These are phyloP conservation scores for Cliona cf. orientalis DNA, from an alignment of 37 sponge, comb jelly and placozoan species.

Conservation along the genomic window DNA sequence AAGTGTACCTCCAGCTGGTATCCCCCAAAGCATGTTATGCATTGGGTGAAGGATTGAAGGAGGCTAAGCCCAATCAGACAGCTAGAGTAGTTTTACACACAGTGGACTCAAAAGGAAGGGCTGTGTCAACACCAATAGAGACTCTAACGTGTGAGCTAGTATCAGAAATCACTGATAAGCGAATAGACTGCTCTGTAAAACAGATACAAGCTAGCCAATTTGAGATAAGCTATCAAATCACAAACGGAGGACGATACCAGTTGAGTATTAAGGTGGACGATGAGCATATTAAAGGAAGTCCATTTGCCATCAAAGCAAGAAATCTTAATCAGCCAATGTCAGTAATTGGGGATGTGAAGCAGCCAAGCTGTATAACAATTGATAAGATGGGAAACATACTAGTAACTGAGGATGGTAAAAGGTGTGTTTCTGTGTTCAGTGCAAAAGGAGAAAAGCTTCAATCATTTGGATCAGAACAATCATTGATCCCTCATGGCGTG, in stretches of 20 bases:
- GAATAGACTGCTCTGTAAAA: background rate
- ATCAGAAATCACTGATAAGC: background rate
- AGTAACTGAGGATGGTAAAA: constrained; percentile 17
- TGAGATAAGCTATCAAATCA: constrained; percentile 26
- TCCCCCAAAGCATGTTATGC: background rate
- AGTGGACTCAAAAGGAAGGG: background rate
- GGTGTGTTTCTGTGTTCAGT: constrained; percentile 30
- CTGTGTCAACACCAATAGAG: background rate
- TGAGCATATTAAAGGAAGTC: constrained; percentile 44
- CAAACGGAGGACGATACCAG: background rate
- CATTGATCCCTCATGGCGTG: constrained; percentile 33
- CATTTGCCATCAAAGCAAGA: constrained; percentile 26
- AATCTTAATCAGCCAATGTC: background rate
- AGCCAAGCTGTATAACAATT: constrained; percentile 28
- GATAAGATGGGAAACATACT: constrained; percentile 23
- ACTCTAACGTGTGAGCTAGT: constrained; percentile 18
- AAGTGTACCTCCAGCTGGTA: background rate
- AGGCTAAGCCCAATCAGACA: constrained; percentile 22
- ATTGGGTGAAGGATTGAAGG: constrained; percentile 1
- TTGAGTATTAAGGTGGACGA: constrained; percentile 26
- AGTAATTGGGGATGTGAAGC: background rate
- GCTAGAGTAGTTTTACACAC: background rate
- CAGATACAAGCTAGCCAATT: background rate
- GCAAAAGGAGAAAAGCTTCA: constrained; percentile 1
- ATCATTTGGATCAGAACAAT: constrained; percentile 35